Evolutionary conservation across 2,888 invertebrate species (phyloP), one percentile per base, ranked within the genome.

Genomic region (Eucera pruinosa): DNA sequence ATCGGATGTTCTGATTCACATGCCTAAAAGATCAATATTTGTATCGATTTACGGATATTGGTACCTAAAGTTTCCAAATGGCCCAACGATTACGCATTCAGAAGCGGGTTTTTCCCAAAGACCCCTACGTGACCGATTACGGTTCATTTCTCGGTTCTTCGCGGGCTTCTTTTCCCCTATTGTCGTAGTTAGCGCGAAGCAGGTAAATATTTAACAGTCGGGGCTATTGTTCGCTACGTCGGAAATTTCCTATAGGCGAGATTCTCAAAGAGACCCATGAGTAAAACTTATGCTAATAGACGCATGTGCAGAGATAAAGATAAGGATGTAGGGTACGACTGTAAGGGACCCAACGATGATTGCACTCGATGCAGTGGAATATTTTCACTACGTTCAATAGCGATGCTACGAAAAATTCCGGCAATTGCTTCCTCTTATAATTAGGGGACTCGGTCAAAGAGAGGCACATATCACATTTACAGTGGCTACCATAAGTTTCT

Each of bases 201-300:
- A 54, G 7, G 43, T 60, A 77, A 64, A 65, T 73, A 73, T 77
- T 58, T 58, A 45, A 48, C 47, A 6, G 18, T 25, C n/a, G 27
- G 9, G 18, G n/a, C 5, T 18, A 18, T 33, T n/a, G 30, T 47
- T 18, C 47, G 2, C 2, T 6, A 9, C 23, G 6, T 1, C 45
- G 68, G 77, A 73, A 77, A 60, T 68, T 77, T 73, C 68, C 73
- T n/a, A n/a, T 62, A 58, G 65, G 13, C 15, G 7, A 33, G 55
- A 60, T 47, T 36, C 36, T 1, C 3, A 48, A 25, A n/a, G n/a
- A 15, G 43, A 1, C 15, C 27, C 7, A 0, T 13, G 13, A 15
- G 4, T 30, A 54, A 15, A 62, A 62, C 48, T 60, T 36, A 18
- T 18, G 48, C 25, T 15, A 25, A 62, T 18, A 48, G n/a, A 33